Conservation (phyloP, 2,797 vertebrate species). For the Australoheros facetus region DNA sequence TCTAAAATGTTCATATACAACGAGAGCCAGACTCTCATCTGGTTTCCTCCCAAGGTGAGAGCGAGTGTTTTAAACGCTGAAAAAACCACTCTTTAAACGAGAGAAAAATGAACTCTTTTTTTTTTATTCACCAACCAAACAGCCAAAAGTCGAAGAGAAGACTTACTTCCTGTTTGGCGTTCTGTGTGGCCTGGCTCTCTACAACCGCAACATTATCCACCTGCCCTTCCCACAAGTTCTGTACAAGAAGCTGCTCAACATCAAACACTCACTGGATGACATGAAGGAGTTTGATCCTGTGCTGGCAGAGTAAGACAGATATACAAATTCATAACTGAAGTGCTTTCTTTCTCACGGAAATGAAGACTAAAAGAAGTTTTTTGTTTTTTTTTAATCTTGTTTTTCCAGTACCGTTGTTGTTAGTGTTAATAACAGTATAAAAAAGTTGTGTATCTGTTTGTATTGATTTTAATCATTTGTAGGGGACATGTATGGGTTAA, state of each 20-base stretch:
- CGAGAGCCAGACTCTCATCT: conserved; percentile 85
- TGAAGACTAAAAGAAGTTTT: neutral
- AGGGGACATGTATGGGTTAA: neutral
- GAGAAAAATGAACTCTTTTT: neutral
- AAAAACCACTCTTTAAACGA: too few species aligned
- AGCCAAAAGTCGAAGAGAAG: conserved; percentile 88
- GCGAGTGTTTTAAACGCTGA: too few species aligned
- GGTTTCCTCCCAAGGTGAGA: conserved; percentile 92
- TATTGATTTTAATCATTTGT: neutral
- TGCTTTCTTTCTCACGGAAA: neutral
- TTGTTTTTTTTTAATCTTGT: neutral
- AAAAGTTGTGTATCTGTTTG: neutral
- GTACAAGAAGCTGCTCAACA: conserved; percentile 91
- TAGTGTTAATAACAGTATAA: neutral
- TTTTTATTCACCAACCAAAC: conserved; percentile 44
- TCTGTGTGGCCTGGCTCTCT: conserved; percentile 94
- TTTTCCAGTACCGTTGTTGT: too few species aligned
- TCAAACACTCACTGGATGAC: conserved; percentile 89
- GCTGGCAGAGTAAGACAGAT: conserved; percentile 79
- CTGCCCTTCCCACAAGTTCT: conserved; percentile 91
- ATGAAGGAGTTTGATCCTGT: conserved; percentile 89
- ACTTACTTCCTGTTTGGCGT: conserved; percentile 93
- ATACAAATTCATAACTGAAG: neutral
- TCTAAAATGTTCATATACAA: conserved; percentile 90
- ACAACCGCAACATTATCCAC: conserved; percentile 91